phyloP scores from a whole-genome alignment of 2,113 vertebrate species.

The Epinephelus lanceolatus region DNA sequence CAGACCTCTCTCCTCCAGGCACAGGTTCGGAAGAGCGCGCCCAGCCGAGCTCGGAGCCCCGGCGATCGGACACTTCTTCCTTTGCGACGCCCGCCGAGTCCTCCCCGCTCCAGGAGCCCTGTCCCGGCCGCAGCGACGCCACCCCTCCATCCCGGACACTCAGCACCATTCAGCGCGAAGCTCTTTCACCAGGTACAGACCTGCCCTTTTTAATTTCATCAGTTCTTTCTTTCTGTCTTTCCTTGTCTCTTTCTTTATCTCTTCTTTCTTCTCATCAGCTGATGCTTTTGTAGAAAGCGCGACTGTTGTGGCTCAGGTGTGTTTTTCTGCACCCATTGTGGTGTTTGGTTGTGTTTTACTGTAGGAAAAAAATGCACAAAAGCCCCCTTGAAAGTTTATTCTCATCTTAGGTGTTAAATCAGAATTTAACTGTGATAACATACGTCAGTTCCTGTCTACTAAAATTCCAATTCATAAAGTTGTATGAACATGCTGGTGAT shows the following conservation, averaged over 20 bases:
- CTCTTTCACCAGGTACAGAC: constrained; percentile 91
- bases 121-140: constrained; percentile 77
- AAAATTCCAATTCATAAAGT: constrained; percentile 4
- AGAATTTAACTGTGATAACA: background rate
- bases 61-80: constrained; percentile 81
- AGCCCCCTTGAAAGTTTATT: background rate
- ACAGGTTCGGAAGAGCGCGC: constrained; percentile 93
- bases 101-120: constrained; percentile 76
- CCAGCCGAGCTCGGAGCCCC: constrained; percentile 86
- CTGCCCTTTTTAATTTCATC: background rate
- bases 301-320: constrained; percentile 17
- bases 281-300: constrained; percentile 13
- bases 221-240: constrained; percentile 7
- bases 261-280: constrained; percentile 17
- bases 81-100: constrained; percentile 77
- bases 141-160: constrained; percentile 85
- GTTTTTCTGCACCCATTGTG: constrained; percentile 8
- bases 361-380: background rate
- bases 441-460: background rate
- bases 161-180: constrained; percentile 97
- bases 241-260: background rate
- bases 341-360: constrained; percentile 20
- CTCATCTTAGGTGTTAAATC: background rate
- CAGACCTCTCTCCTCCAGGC: constrained; percentile 77
- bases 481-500: constrained; percentile 26